These are phyloP conservation scores for Tympanoctomys barrerae DNA, from an alignment of 2,797 vertebrate species.

Conservation along the genomic window DNA sequence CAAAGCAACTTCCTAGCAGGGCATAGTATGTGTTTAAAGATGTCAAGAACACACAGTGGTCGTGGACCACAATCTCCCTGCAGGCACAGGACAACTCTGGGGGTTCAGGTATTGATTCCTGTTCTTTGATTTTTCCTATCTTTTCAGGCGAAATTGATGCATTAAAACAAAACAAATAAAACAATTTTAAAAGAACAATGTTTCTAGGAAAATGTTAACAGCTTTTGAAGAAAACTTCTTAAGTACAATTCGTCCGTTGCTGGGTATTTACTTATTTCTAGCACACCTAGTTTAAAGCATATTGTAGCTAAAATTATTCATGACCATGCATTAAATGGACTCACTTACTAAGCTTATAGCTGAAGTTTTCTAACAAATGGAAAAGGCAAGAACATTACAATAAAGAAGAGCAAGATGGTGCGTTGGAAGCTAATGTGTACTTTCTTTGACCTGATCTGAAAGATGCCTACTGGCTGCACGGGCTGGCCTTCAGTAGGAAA, in stretches of 20 bases:
- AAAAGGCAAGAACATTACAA: neutral
- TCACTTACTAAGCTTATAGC: neutral
- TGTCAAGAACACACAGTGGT: neutral
- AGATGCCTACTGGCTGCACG: neutral
- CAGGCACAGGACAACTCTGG: neutral
- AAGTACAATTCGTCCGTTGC: neutral
- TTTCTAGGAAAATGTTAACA: neutral
- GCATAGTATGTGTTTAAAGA: neutral
- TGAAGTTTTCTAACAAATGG: neutral
- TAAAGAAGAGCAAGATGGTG: neutral
- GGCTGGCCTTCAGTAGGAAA: neutral
- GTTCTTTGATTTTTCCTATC: neutral
- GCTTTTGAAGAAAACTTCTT: neutral
- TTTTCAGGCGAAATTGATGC: constrained; percentile 16
- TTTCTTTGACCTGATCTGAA: neutral
- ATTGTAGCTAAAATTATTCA: neutral
- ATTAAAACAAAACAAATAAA: neutral
- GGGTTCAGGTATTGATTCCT: neutral
- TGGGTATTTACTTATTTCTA: neutral
- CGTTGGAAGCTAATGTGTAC: neutral
- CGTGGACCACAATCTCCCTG: neutral
- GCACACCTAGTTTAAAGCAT: constrained; percentile 4
- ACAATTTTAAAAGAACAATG: neutral
- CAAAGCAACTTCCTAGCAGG: neutral
- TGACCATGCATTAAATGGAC: neutral